These are phyloP conservation scores for Diplogasteroides magnus DNA, from an alignment of 1,140 invertebrate species.

Conservation along the genomic window DNA sequence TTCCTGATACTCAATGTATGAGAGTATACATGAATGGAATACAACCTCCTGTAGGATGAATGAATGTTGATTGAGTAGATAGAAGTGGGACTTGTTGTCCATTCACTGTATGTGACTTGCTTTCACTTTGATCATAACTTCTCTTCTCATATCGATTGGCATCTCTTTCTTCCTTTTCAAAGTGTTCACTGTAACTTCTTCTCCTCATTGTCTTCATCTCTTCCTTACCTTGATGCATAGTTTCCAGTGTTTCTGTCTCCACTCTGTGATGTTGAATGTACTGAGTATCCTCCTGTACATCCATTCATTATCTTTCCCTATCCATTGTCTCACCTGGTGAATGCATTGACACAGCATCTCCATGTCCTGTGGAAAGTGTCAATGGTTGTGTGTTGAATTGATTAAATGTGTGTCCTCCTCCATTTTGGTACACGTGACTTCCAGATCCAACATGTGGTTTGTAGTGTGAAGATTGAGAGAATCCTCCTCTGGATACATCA, in stretches of 20 bases:
- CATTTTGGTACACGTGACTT: too few species aligned
- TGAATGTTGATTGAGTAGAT: background rate
- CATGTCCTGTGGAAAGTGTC: too few species aligned
- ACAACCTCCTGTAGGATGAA: background rate
- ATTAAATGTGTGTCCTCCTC: background rate
- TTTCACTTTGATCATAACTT: background rate
- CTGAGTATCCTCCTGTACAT: background rate
- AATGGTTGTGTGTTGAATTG: background rate
- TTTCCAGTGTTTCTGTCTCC: conserved; percentile 10
- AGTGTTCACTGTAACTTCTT: background rate
- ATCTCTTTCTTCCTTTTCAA: background rate
- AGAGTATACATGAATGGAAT: too few species aligned
- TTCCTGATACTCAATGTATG: too few species aligned
- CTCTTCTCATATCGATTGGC: background rate
- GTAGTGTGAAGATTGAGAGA: background rate
- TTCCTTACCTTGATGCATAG: background rate
- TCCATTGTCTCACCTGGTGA: too few species aligned
- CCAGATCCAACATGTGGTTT: too few species aligned
- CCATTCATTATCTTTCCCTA: too few species aligned
- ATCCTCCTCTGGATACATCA: conserved; percentile 10
- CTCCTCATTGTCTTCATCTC: background rate
- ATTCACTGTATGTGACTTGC: background rate
- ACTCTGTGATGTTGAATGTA: background rate
- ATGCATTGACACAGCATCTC: too few species aligned
- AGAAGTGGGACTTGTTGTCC: background rate